phyloP scores from a whole-genome alignment of 2,113 vertebrate species.

The Atractosteus spatula region DNA sequence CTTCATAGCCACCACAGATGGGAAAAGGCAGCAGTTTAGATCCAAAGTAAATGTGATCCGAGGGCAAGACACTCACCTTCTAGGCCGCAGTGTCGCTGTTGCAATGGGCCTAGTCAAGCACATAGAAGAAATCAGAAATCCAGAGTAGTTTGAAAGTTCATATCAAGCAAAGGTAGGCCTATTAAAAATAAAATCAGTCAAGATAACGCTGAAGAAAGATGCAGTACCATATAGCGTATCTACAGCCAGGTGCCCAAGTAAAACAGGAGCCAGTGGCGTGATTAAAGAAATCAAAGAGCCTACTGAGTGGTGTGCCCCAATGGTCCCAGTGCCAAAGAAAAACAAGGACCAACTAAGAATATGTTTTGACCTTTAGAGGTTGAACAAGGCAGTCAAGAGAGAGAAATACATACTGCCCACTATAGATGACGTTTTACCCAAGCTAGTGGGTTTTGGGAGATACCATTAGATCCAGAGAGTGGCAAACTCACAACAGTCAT shows the following conservation, averaged over 20 bases:
- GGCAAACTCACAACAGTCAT: not conserved
- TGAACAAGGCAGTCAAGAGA: not conserved
- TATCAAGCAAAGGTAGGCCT: not conserved
- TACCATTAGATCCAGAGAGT: not conserved
- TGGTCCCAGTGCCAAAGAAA: not conserved
- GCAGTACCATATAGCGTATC: not conserved
- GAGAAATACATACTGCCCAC: not conserved
- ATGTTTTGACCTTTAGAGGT: not conserved
- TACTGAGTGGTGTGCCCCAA: not conserved
- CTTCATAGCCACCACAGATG: not conserved
- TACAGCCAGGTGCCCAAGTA: not conserved
- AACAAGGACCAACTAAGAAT: not conserved
- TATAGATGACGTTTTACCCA: not conserved
- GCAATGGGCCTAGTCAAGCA: not conserved
- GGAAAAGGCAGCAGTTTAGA: not conserved
- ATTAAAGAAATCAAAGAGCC: not conserved
- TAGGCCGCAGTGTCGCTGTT: not conserved
- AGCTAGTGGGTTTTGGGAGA: not conserved
- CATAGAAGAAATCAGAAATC: not conserved
- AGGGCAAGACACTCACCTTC: not conserved
- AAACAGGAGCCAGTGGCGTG: not conserved
- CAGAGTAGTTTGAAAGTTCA: not conserved
- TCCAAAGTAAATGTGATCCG: not conserved
- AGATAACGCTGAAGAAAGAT: not conserved
- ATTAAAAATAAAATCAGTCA: not conserved